Evolutionary conservation across 1,140 invertebrate genomes (phyloP), one percentile per base, ranked within the genome.

Genomic region (Cyclina sinensis): DNA sequence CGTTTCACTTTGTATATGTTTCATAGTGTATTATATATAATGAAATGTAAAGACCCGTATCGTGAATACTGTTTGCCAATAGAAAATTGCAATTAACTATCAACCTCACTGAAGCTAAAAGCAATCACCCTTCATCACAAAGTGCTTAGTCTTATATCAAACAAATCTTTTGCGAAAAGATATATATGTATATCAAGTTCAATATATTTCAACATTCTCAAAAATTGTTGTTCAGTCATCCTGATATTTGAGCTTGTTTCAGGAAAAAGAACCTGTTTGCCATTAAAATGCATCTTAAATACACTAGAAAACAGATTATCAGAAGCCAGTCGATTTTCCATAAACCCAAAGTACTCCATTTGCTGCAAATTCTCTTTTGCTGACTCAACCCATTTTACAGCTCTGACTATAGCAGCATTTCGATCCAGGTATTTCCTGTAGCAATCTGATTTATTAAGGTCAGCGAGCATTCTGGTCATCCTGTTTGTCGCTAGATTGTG

Each of bases 231-330:
- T 3, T 96, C 94, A 51, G 96, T 97, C 73, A 99, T 95, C 97
- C 96, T 93, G 97, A 93, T 92, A n/a, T 86, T 90, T 48, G 90
- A 92, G 24, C 92, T 92, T 54, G 94, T 93, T 4, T 94, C 95
- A 24, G 57, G 85, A 12, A 87, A 74, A 32, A 76, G 85, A 68
- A 91, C 90, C 54, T 91, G 93, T 37, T 92, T 76, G 9, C 88
- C 35, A 18, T 24, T 51, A 62, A 94, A 94, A 70, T 97, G 96
- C 93, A 99, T 96, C 94, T 98, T 97, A 95, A 99, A 99, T n/a
- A 98, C 99, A 95, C 98, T 97, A 94, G 99, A 99, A 95, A 99
- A 99, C 59, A 99, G 97, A 94, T 98, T 98, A 95, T 99, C 99
- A 30, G 98, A 98, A 88, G 98, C 97, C 97, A 98, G 93, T 96